Base-by-base conservation (phyloP, 2,113 vertebrate species). In the Pelvicachromis taeniatus region DNA sequence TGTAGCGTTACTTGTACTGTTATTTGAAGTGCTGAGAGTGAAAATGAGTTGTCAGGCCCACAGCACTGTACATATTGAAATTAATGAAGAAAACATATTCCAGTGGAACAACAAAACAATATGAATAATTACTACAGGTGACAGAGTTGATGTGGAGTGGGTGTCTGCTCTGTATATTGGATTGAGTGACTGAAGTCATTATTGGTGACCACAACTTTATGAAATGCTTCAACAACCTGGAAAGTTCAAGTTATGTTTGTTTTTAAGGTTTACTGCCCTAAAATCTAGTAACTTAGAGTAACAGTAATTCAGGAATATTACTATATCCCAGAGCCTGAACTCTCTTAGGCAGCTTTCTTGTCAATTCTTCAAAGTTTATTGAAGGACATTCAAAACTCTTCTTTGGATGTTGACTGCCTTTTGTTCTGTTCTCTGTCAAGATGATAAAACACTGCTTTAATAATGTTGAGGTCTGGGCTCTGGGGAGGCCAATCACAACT, bases 41-140 rank as follows among this genome's bases (percentile, higher is more conserved):
- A 77, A 77, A 82, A 88, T 80, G 63, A 73, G 68, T 50, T 73
- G 16, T 73, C 68, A 77, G 81, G 81, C 80, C 84, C 83, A 84
- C 79, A 80, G 81, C 78, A 11, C 77, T 48, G 56, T 79, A 91
- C 89, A 91, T 89, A 87, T 89, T 87, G 70, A 86, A 91, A 90
- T 90, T 90, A 93, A 93, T 93, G 85, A 87, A 83, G 77, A 79
- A 45, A 89, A 88, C n/a, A 78, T 91, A 83, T 89, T 90, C 82
- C 61, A 55, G 73, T 14, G 56, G 35, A 77, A 79, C 86, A 63
- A 84, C 83, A 89, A 80, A 80, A 87, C 78, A 84, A 12, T 73
- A 26, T 94, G 78, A 90, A 92, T 94, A 85, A 91, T 91, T 92
- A 88, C 89, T 86, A 54, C 55, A 50, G 80, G 91, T 61, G 53